phyloP scores from a whole-genome alignment of 2,113 vertebrate species.

The Passer montanus region DNA sequence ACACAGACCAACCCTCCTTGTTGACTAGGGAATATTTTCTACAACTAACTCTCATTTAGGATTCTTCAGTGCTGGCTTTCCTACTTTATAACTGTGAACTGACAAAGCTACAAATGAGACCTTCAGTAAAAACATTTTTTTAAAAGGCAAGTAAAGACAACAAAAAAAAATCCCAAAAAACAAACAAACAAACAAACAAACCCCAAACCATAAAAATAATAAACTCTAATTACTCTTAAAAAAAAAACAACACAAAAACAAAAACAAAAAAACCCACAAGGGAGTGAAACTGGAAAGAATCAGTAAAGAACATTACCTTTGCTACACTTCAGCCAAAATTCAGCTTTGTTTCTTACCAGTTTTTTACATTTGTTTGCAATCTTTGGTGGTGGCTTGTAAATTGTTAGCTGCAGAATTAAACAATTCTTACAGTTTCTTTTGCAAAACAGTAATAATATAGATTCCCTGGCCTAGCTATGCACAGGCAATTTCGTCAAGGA shows the following conservation, averaged over 20 bases:
- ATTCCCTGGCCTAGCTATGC: background rate
- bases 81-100: background rate
- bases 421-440: background rate
- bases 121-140: background rate
- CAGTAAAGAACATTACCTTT: background rate
- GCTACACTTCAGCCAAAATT: background rate
- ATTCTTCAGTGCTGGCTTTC: background rate
- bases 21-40: background rate
- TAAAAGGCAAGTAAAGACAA: background rate
- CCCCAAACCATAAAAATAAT: background rate
- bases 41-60: background rate
- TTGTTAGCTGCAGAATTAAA: background rate
- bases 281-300: background rate
- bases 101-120: background rate
- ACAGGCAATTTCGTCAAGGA: background rate
- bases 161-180: background rate
- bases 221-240: background rate
- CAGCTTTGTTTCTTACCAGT: background rate
- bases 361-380: background rate
- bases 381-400: background rate
- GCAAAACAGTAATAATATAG: background rate
- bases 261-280: background rate
- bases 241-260: too few species aligned
- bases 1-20: background rate
- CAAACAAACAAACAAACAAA: background rate